Evolutionary conservation across 2,797 vertebrate genomes (phyloP).

Genomic region (Platalea minor): DNA sequence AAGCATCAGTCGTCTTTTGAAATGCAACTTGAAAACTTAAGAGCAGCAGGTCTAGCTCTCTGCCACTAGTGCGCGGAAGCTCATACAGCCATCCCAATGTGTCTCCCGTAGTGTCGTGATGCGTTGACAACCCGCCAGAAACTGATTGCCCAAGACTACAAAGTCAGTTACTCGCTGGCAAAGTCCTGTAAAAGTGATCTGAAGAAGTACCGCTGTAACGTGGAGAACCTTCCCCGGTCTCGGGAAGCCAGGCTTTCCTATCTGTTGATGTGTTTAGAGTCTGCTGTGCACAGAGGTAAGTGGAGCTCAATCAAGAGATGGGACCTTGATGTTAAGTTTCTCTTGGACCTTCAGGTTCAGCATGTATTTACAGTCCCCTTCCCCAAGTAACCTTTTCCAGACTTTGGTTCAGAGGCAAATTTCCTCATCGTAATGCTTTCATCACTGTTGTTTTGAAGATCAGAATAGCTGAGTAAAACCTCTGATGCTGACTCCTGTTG

Average conservation of each 20-base stretch:
- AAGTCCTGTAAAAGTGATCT: slow-evolving; percentile 95
- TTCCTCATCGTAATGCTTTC: not conserved
- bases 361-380: not conserved
- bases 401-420: not conserved
- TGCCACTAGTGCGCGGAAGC: fast-evolving
- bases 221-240: slow-evolving; percentile 90
- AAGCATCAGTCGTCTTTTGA: not conserved
- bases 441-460: not conserved
- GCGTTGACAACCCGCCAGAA: slow-evolving; percentile 95
- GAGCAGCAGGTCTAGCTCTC: not conserved
- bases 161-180: slow-evolving; percentile 96
- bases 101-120: slow-evolving; percentile 85
- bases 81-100: not conserved
- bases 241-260: slow-evolving; percentile 94
- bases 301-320: not conserved
- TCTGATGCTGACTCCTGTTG: not conserved
- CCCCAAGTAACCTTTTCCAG: not conserved
- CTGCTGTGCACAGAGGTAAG: slow-evolving; percentile 91
- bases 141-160: slow-evolving; percentile 97
- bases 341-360: not conserved
- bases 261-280: slow-evolving; percentile 93
- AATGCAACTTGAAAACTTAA: not conserved
- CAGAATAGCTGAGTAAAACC: not conserved
- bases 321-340: not conserved
- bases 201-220: slow-evolving; percentile 90